Evolutionary conservation across 1,140 invertebrate species (phyloP), one percentile per base, ranked within the genome.

Genomic region (Sogatella furcifera): DNA sequence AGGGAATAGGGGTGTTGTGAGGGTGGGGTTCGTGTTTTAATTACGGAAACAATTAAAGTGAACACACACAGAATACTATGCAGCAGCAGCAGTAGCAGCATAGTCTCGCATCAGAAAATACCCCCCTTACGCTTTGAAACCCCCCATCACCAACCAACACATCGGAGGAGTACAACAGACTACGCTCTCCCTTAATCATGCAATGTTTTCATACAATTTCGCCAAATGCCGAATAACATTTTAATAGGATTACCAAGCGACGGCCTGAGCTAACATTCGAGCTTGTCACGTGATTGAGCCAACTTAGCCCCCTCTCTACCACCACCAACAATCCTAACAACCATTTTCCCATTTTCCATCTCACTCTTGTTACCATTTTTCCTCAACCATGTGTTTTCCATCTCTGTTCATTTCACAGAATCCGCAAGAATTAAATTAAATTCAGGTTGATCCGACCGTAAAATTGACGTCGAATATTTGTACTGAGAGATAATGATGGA

Each of bases 151-250:
- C 14, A 44, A 28, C 24, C 6, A 28, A 6, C 24, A 28, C 24
- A 28, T 38, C 34, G 11, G 34, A 38, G 34, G 34, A 38, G n/a
- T n/a, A n/a, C n/a, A n/a, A n/a, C n/a, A n/a, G 34, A 10, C 34
- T 38, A 38, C 34, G 34, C 5, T 38, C 34, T 13, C 34, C 34
- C 46, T 19, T 22, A 49, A 49, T 49, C 46, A 49, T 49, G 15
- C 46, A 49, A 49, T 49, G 46, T 49, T 49, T 49, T 49, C 46
- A 49, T 49, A 22, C 46, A 49, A 49, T 49, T 49, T 49, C 46
- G 46, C 46, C 46, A 49, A 49, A 49, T 49, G 46, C 46, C 21
- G 46, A 49, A 49, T 49, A 49, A 49, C 46, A 49, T 49, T 49
- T 49, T 49, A 49, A 49, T 49, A 49, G 46, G 46, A 49, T 49